Percentiles rank a stretch among this genome's conserved stretches.
Conservation (phyloP, 2,888 invertebrate species). For the Tipula lateralis region DNA sequence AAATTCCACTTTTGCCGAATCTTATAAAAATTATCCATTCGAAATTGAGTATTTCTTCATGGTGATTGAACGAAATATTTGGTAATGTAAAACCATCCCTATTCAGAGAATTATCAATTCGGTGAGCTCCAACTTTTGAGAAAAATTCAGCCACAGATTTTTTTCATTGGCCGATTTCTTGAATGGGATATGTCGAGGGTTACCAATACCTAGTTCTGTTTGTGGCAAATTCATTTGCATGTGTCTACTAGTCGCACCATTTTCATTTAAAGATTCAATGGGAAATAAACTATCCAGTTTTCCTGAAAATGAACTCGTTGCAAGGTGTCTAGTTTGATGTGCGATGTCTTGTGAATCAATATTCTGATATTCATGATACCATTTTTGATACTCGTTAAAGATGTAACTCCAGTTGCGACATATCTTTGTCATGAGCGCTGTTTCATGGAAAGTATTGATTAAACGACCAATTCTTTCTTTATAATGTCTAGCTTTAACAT, state of each 20-base stretch:
- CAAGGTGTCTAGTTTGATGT: neutral
- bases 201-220: neutral
- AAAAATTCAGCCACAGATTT: neutral
- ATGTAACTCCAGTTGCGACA: neutral
- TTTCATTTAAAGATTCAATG: neutral
- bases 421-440: neutral
- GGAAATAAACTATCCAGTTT: neutral
- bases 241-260: neutral
- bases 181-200: neutral
- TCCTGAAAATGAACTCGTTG: neutral
- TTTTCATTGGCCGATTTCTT: neutral
- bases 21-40: neutral
- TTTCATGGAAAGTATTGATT: neutral
- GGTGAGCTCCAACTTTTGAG: too few species aligned
- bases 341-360: neutral
- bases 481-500: neutral
- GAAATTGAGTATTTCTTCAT: neutral
- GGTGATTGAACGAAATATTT: neutral
- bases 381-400: neutral
- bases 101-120: neutral
- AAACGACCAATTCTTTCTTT: neutral
- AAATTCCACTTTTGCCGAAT: too few species aligned
- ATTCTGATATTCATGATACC: neutral
- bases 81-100: neutral
- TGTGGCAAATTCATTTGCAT: neutral